Base-by-base conservation (phyloP, 2,888 invertebrate genomes). In the Lymantria monacha region DNA sequence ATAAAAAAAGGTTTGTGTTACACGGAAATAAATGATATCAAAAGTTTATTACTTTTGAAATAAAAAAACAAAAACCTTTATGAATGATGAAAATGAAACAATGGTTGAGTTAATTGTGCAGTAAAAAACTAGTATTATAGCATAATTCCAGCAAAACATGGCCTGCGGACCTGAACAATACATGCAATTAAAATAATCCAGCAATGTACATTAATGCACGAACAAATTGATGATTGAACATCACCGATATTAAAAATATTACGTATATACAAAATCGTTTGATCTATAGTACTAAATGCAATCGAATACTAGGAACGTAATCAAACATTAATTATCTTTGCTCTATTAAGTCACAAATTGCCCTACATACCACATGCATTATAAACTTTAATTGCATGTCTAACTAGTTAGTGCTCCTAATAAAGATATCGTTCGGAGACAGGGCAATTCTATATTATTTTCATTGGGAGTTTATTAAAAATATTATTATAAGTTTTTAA, bases 241-340 rank as follows among this genome's bases (percentile, higher is more conserved):
- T 12, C 12, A 38, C 40, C 15, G 12, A 31, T 44, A 33, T 1
- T 10, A 44, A 33, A 30, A n/a, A n/a, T n/a, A 12, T n/a, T n/a
- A n/a, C 31, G 31, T 30, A 42, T 55, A 58, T 50, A 57, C 51
- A 47, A 61, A 56, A 53, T 61, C 49, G 30, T 11, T 49, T 14
- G 38, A 44, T 49, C 47, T 56, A 60, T 70, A 58, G 53, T 55
- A 60, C 51, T 49, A 48, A 46, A 53, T 51, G 38, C 51, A 59
- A 46, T 52, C 37, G 33, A 60, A 59, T 67, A 63, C 55, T 61
- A 51, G 59, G 70, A 73, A 68, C 62, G 59, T 66, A 69, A 72
- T 71, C 63, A 67, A 69, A 59, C 61, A 56, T 53, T 73, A 72
- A 77, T 76, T 42, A 42, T 30, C 71, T 64, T 55, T 55, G 48